These are phyloP conservation scores for Chauna torquata DNA, from an alignment of 2,113 vertebrate species.

Conservation along the genomic window DNA sequence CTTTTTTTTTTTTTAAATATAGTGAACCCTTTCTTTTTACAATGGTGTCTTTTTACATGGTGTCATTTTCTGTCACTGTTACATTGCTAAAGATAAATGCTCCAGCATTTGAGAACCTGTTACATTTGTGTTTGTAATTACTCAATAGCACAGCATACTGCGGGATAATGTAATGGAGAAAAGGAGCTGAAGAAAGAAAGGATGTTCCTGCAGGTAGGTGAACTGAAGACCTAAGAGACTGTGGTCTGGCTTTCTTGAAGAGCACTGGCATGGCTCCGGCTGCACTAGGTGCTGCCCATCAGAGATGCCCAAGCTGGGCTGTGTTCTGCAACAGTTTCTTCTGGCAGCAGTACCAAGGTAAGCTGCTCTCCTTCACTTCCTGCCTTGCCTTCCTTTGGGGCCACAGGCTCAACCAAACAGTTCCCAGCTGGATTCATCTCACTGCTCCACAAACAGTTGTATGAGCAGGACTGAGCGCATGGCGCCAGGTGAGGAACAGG, in stretches of 20 bases:
- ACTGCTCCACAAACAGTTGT: neutral
- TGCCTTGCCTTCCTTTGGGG: neutral
- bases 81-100: neutral
- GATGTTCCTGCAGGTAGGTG: neutral
- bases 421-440: neutral
- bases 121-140: neutral
- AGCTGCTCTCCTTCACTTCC: neutral
- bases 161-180: neutral
- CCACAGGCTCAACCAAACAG: neutral
- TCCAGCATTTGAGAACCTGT: neutral
- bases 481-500: neutral
- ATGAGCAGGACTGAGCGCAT: neutral
- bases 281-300: neutral
- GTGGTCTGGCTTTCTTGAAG: neutral
- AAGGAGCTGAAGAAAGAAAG: neutral
- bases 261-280: fast-evolving
- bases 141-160: neutral
- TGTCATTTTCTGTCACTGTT: neutral
- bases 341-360: neutral
- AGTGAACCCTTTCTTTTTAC: neutral
- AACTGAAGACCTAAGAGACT: neutral
- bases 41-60: neutral
- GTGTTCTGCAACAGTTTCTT: neutral
- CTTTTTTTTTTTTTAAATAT: neutral
- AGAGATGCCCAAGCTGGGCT: neutral